Conservation (phyloP, 2,113 vertebrate genomes). For the Sinocyclocheilus anophthalmus region DNA sequence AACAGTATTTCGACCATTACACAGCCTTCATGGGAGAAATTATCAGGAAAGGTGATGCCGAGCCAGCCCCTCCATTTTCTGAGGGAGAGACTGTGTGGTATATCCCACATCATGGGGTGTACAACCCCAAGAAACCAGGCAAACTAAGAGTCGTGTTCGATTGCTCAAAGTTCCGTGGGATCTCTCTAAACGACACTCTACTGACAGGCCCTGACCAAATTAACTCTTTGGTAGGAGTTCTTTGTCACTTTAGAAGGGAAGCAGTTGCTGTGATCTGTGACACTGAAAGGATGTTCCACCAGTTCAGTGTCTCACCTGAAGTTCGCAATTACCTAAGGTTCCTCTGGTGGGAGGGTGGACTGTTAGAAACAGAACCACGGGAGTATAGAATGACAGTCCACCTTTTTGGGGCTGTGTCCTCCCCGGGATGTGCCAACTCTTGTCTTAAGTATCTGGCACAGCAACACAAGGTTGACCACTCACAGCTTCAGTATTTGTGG, state of each 20-base stretch:
- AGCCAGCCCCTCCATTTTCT: not conserved
- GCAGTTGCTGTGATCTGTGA: conserved; percentile 36
- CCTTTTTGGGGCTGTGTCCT: conserved; percentile 32
- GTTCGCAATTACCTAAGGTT: conserved; percentile 33
- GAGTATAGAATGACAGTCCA: conserved; percentile 40
- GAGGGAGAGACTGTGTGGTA: conserved; percentile 26
- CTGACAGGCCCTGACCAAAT: conserved; percentile 33
- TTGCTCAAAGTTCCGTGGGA: conserved; percentile 17
- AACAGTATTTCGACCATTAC: conserved; percentile 27
- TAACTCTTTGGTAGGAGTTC: conserved; percentile 38
- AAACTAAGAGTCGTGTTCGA: conserved; percentile 21
- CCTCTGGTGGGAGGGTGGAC: conserved; percentile 39
- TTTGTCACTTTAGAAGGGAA: conserved; percentile 39
- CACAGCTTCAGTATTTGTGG: conserved; percentile 45
- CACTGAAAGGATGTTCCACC: conserved; percentile 18
- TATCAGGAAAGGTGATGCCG: conserved; percentile 19
- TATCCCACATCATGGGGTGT: conserved; percentile 32
- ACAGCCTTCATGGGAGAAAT: conserved; percentile 40
- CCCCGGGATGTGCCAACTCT: conserved; percentile 32
- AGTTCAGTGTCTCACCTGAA: conserved; percentile 35
- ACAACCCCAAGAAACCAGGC: conserved; percentile 21
- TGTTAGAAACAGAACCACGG: conserved; percentile 22
- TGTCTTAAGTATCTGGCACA: conserved; percentile 31
- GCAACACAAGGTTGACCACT: conserved; percentile 29
- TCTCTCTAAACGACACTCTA: conserved; percentile 29